Evolutionary conservation across 2,888 invertebrate species (phyloP), one percentile per base, ranked within the genome.

Genomic region (Hydrotaea diabolus): DNA sequence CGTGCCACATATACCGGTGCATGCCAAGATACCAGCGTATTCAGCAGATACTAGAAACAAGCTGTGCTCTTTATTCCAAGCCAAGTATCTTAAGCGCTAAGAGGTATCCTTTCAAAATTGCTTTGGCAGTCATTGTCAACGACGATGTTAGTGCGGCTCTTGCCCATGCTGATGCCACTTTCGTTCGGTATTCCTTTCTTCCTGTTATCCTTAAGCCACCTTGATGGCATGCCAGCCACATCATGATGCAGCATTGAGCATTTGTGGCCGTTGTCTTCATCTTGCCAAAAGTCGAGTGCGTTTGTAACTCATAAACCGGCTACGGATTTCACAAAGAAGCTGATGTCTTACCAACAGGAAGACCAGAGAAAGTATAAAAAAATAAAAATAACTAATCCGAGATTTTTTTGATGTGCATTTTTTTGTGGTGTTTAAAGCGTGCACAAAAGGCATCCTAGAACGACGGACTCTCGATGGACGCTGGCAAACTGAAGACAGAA

Each of bases 171-270:
- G 26, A 62, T 36, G 64, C 31, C 17, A 17, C 19, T 36, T 64
- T 36, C 36, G n/a, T 31, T 31, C 36, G n/a, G 17, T 64, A n/a
- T 62, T 26, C 59, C 26, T 17, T 36, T 26, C 64, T 36, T 64
- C 64, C 64, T n/a, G 36, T 64, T 36, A 64, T 21, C 23, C 46
- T 64, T 23, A 75, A 84, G 77, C 83, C 64, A 72, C 74, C 80
- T 80, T 75, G 55, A 80, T 75, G 26, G 69, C 83, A 69, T 80
- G 74, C 59, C 77, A 83, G 74, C 59, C 77, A 83, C 69, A 57
- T 74, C 59, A 59, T 57, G 57, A 57, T 0, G 3, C 26, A n/a
- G 49, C 26, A n/a, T n/a, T n/a, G 15, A 13, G 26, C 15, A 26
- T 4, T 26, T 26, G 57, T 57, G 26, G 31, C 31, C 31, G 31